Evolutionary conservation across 2,888 invertebrate genomes (phyloP).

Genomic region (Conchocele bisecta): DNA sequence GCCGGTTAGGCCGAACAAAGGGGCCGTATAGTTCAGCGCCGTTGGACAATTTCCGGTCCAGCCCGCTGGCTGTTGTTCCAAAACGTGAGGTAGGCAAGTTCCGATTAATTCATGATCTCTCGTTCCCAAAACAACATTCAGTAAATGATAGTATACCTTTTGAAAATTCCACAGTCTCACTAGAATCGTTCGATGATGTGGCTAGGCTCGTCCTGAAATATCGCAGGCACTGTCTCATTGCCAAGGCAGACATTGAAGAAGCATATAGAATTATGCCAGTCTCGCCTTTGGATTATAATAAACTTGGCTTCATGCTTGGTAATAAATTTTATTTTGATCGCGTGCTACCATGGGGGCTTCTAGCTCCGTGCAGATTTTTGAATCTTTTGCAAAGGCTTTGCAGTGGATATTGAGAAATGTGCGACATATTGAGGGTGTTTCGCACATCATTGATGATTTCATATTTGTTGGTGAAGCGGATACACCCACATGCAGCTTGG

Average conservation of each 20-base stretch:
- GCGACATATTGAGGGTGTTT: slow-evolving; percentile 8
- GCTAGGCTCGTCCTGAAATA: slow-evolving; percentile 4
- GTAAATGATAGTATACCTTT: not conserved
- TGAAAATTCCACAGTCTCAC: not conserved
- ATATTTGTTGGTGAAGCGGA: slow-evolving; percentile 19
- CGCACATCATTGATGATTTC: slow-evolving; percentile 39
- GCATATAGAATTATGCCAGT: slow-evolving; percentile 55
- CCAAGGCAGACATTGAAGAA: slow-evolving; percentile 55
- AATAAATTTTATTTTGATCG: slow-evolving; percentile 22
- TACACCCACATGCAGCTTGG: not conserved
- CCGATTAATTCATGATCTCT: slow-evolving; percentile 48
- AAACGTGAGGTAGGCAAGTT: slow-evolving; percentile 21
- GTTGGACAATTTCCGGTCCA: slow-evolving; percentile 28
- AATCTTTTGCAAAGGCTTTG: slow-evolving; percentile 14
- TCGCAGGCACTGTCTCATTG: slow-evolving; percentile 29
- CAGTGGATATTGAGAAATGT: slow-evolving; percentile 24
- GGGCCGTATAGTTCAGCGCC: slow-evolving; percentile 31
- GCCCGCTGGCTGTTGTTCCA: slow-evolving; percentile 43
- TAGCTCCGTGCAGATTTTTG: slow-evolving; percentile 12
- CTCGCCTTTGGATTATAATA: slow-evolving; percentile 35
- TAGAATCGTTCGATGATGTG: slow-evolving; percentile 25
- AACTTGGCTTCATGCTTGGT: slow-evolving; percentile 44
- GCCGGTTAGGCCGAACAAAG: slow-evolving; percentile 7
- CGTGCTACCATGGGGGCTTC: slow-evolving; percentile 29
- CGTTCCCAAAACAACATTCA: too few relatives aligned